Percentiles rank a stretch among this genome's conserved stretches.
phyloP scores from a whole-genome alignment of 2,888 invertebrate species.

The Torymus texanus region DNA sequence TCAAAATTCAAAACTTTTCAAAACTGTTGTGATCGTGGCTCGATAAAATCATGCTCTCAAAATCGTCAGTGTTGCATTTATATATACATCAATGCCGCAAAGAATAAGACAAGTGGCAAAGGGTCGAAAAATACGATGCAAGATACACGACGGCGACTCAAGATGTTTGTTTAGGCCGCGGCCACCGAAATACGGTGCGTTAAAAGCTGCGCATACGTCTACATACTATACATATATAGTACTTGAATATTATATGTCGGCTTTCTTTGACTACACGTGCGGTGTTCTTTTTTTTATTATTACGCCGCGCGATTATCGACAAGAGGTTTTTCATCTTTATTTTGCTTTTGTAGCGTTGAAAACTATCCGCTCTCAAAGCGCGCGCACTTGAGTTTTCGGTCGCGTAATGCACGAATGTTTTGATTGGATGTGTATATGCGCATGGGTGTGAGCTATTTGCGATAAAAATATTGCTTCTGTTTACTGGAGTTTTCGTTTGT shows the following conservation, averaged over 20 bases:
- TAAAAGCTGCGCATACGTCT: constrained; percentile 59
- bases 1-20: too few species aligned
- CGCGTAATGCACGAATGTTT: background rate
- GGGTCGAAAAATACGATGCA: background rate
- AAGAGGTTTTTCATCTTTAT: background rate
- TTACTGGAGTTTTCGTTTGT: background rate
- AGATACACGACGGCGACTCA: background rate
- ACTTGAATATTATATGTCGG: background rate
- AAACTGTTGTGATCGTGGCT: too few species aligned
- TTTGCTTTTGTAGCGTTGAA: constrained; percentile 18
- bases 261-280: background rate
- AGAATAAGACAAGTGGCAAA: background rate
- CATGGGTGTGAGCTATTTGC: background rate
- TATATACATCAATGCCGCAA: too few species aligned
- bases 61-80: too few species aligned
- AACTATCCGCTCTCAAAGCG: background rate
- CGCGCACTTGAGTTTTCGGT: constrained; percentile 4
- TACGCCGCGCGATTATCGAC: background rate
- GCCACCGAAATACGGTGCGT: constrained; percentile 62
- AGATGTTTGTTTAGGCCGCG: constrained; percentile 66
- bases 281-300: constrained; percentile 21
- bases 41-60: too few species aligned
- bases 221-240: background rate
- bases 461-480: constrained; percentile 29
- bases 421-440: background rate